Base-by-base conservation (phyloP, 2,888 invertebrate genomes). In the Steromphala cineraria region DNA sequence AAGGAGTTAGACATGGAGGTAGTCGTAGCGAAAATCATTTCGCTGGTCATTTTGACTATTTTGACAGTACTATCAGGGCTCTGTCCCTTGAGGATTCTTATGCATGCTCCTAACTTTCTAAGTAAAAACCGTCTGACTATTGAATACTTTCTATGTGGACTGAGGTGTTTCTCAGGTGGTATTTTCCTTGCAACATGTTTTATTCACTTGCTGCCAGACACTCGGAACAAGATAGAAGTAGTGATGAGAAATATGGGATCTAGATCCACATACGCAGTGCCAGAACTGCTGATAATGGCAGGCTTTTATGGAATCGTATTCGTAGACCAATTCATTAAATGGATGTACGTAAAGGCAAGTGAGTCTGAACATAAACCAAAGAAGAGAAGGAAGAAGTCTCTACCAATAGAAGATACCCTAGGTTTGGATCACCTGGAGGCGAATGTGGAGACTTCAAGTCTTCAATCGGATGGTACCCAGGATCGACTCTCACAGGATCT, bases 281-380 rank as follows among this genome's bases (percentile, higher is more conserved):
- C 90, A 1, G 91, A 91, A 79, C 80, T 91, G 3, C 82, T 91
- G n/a, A 89, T 89, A n/a, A 89, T 91, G 80, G 89, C 88, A 2
- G 90, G 90, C 15, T 91, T 91, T 79, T 91, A 90, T 79, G 89
- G 88, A 8, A 88, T 91, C n/a, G 87, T 90, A 21, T 90, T 90
- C 82, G 88, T 88, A 56, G 91, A 91, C 79, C 90, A 91, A 77
- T 85, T 89, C 21, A 90, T 91, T 55, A 83, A 89, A 75, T 84
- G 86, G 79, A 80, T 91, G 53, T 90, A 91, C 82, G 86, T 88
- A 56, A 89, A 88, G 56, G 87, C 89, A 2, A 81, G 80, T 10
- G 74, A 79, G n/a, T 79, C 82, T 0, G 85, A 86, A 75, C 74
- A 80, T 46, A 46, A 67, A 40, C 53, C 53, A 28, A 55, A 55